Evolutionary conservation across 2,888 invertebrate genomes (phyloP).

Genomic region (Malachius bipustulatus): DNA sequence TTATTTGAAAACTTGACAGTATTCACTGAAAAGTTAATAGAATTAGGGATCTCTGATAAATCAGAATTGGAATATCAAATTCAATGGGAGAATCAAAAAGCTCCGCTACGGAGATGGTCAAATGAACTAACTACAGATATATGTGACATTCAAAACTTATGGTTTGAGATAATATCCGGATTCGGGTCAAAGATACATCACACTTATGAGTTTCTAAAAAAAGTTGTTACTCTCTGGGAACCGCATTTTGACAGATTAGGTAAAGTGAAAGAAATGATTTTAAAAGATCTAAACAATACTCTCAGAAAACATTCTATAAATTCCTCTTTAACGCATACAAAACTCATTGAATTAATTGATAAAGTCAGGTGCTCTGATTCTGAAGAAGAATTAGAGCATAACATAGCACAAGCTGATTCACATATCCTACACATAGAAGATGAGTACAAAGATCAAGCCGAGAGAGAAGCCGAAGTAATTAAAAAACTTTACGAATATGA

Average conservation of each 20-base stretch:
- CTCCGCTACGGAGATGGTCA: background rate
- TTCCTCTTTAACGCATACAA: background rate
- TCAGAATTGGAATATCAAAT: background rate
- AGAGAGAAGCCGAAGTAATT: background rate
- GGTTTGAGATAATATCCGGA: background rate
- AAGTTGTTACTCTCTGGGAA: background rate
- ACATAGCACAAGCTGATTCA: background rate
- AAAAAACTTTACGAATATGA: background rate
- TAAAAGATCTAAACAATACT: background rate
- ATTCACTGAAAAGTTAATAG: background rate
- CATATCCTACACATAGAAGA: background rate
- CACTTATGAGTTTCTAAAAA: background rate
- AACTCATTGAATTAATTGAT: background rate
- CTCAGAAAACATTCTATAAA: background rate
- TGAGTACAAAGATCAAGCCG: background rate
- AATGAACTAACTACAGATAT: background rate
- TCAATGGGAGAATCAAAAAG: background rate
- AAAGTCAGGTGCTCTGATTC: background rate
- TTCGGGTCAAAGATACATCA: background rate
- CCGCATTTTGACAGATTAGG: background rate
- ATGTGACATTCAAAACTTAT: background rate
- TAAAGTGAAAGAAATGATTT: background rate
- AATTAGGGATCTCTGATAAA: background rate
- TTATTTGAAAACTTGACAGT: background rate
- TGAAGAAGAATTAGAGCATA: background rate